These are phyloP conservation scores for Tetragonula carbonaria DNA, from an alignment of 2,888 invertebrate species.

Conservation along the genomic window DNA sequence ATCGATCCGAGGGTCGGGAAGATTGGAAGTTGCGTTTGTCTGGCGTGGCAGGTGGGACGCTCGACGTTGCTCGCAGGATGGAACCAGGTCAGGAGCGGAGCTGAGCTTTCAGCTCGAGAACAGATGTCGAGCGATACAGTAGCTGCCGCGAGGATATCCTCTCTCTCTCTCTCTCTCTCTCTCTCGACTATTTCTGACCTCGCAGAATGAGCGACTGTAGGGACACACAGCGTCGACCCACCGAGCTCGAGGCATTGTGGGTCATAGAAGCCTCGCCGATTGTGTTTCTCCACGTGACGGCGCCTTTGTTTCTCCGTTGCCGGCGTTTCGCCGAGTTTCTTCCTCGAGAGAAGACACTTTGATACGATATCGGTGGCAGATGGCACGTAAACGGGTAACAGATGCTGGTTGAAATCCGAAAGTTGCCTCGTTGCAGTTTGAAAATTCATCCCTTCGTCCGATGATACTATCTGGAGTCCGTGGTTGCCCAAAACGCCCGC, in stretches of 20 bases:
- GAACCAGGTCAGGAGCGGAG: conserved; percentile 38
- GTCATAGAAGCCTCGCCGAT: not conserved
- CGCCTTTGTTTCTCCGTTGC: not conserved
- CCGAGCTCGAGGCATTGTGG: not conserved
- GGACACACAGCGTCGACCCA: not conserved
- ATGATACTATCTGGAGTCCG: not conserved
- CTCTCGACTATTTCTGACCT: not conserved
- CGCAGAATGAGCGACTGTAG: conserved; percentile 6
- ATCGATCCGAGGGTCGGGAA: conserved; percentile 17
- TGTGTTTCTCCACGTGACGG: not conserved
- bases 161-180: not conserved
- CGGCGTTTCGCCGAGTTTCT: not conserved
- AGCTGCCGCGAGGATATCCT: conserved; percentile 7
- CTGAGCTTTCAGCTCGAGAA: conserved; percentile 18
- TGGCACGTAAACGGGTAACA: not conserved
- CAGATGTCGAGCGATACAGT: not conserved
- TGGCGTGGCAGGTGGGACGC: conserved; percentile 1
- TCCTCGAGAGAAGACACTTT: not conserved
- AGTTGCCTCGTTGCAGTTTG: not conserved
- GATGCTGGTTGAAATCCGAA: not conserved
- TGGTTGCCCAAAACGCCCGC: too few species aligned
- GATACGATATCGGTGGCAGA: conserved; percentile 6
- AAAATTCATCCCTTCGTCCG: not conserved
- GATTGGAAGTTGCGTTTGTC: not conserved
- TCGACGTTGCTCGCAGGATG: not conserved